phyloP scores from a whole-genome alignment of 2,888 invertebrate species.

The Copidosoma aretas region DNA sequence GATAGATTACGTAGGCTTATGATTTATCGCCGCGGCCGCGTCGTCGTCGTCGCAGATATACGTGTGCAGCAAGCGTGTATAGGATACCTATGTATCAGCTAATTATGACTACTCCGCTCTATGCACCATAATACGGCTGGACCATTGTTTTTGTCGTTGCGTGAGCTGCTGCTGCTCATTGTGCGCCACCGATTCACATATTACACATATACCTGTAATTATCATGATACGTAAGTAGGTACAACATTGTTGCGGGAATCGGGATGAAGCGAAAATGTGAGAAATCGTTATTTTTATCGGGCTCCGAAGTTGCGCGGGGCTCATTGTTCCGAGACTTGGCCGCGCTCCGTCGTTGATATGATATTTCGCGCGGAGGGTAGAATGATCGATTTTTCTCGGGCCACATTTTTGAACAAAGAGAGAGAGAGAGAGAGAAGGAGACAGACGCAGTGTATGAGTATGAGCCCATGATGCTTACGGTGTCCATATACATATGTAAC shows the following conservation, averaged over 20 bases:
- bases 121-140: not conserved
- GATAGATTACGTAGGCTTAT: constrained; percentile 32
- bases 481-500: too few relatives aligned
- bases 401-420: too few relatives aligned
- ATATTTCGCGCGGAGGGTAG: too few relatives aligned
- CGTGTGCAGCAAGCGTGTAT: not conserved
- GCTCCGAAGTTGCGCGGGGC: not conserved
- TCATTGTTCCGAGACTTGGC: not conserved
- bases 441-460: too few relatives aligned
- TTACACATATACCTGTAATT: too few relatives aligned
- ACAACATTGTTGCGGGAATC: not conserved
- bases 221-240: not conserved
- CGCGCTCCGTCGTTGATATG: not conserved
- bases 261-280: not conserved
- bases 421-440: too few relatives aligned
- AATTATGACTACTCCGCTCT: constrained; percentile 11
- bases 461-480: too few relatives aligned
- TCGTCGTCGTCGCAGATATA: too few relatives aligned
- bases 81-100: constrained; percentile 10
- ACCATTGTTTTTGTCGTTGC: not conserved
- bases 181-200: too few relatives aligned
- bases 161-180: not conserved
- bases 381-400: too few relatives aligned
- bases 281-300: not conserved
- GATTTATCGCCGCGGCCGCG: constrained; percentile 25